Evolutionary conservation across 2,797 vertebrate species (phyloP).

Genomic region (Rhynchonycteris naso): DNA sequence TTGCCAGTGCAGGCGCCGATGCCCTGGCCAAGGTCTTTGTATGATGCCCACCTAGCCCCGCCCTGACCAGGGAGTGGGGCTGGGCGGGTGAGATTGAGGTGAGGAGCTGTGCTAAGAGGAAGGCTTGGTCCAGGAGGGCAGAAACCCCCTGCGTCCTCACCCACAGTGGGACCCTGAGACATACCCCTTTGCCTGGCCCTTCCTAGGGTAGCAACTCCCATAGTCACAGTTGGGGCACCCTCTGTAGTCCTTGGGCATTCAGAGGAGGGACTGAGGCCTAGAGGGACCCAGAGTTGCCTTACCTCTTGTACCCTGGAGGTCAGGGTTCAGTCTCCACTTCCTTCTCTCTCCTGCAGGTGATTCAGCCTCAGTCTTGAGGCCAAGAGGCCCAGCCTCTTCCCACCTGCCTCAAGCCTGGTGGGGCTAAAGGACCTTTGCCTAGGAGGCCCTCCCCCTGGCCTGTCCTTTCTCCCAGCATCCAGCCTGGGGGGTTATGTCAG

Average conservation of each 20-base stretch:
- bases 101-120: neutral
- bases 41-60: slow-evolving; percentile 82
- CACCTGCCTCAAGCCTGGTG: slow-evolving; percentile 65
- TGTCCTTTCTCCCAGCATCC: neutral
- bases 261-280: neutral
- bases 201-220: neutral
- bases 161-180: neutral
- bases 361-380: neutral
- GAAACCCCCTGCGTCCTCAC: neutral
- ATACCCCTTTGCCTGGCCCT: neutral
- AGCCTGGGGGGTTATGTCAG: neutral
- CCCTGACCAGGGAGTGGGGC: slow-evolving; percentile 42
- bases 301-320: neutral
- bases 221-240: neutral
- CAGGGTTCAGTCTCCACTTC: no score
- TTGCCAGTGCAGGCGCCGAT: slow-evolving; percentile 93
- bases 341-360: slow-evolving; percentile 37
- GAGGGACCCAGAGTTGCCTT: neutral
- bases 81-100: slow-evolving; percentile 57
- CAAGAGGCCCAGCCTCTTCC: neutral
- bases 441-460: neutral
- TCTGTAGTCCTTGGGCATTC: neutral
- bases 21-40: slow-evolving; percentile 96
- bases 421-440: slow-evolving; percentile 69
- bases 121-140: neutral